Percentiles rank a stretch among this genome's conserved stretches.
Conservation (phyloP, 2,888 invertebrate species). For the Cremastinae sp. region DNA sequence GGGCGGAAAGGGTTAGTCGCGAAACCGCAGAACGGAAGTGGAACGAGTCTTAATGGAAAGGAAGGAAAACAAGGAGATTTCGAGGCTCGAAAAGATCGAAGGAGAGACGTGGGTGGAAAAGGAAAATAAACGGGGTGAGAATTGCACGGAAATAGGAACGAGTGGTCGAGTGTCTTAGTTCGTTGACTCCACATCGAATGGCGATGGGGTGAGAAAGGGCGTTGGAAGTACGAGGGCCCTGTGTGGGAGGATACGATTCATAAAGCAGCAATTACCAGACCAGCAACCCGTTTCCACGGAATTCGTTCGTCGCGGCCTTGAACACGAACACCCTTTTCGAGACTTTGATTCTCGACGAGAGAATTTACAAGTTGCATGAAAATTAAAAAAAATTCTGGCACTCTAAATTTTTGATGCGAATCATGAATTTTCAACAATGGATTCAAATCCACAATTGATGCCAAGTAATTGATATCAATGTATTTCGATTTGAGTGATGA, state of each 20-base stretch:
- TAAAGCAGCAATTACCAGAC: constrained; percentile 78
- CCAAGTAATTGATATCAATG: too few relatives aligned
- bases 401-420: too few relatives aligned
- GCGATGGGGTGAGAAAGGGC: constrained; percentile 55
- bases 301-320: constrained; percentile 43
- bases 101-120: constrained; percentile 43
- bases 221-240: constrained; percentile 63
- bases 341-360: constrained; percentile 3
- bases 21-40: constrained; percentile 75
- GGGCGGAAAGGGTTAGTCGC: too few relatives aligned
- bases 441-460: too few relatives aligned
- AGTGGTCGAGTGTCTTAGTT: constrained; percentile 58
- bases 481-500: too few relatives aligned
- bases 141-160: constrained; percentile 75
- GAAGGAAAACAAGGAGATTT: constrained; percentile 56
- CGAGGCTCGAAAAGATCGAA: constrained; percentile 51
- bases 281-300: constrained; percentile 53
- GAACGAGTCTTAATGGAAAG: constrained; percentile 74
- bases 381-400: background rate
- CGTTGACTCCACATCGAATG: constrained; percentile 24
- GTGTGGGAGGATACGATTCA: constrained; percentile 75
- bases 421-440: too few relatives aligned
- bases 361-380: background rate
- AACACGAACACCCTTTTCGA: constrained; percentile 28
- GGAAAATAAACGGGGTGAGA: constrained; percentile 69